phyloP scores from a whole-genome alignment of 2,888 invertebrate genomes.

The Pristionchus mayeri region DNA sequence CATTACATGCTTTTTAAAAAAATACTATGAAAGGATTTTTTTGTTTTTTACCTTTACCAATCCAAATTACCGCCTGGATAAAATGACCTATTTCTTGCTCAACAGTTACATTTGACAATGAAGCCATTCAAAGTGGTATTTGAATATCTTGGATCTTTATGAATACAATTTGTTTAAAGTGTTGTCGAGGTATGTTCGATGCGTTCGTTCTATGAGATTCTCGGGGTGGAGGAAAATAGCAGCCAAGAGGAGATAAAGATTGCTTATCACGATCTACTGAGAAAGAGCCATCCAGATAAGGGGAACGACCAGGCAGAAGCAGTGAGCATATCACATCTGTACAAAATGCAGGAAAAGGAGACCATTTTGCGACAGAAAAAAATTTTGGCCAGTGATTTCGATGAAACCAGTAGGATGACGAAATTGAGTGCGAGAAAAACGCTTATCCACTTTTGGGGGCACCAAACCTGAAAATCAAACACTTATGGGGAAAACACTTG shows the following conservation, averaged over 20 bases:
- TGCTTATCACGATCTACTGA: conserved; percentile 66
- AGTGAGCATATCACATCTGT: neutral
- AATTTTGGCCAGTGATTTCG: too few species aligned
- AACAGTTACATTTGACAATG: neutral
- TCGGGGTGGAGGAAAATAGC: conserved; percentile 58
- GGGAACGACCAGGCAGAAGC: neutral
- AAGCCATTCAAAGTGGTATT: conserved; percentile 11
- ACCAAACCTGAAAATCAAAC: too few species aligned
- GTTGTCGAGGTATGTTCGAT: conserved; percentile 53
- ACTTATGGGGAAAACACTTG: too few species aligned
- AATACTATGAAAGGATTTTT: too few species aligned
- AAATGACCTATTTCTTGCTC: neutral
- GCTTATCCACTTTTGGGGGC: too few species aligned
- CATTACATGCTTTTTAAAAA: too few species aligned
- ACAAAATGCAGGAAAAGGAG: too few species aligned
- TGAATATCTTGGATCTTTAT: neutral
- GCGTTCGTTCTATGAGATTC: conserved; percentile 70
- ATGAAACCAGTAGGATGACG: too few species aligned
- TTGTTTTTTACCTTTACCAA: too few species aligned
- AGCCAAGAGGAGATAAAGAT: conserved; percentile 64
- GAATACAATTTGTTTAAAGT: neutral
- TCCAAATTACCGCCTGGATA: too few species aligned
- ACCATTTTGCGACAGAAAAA: too few species aligned
- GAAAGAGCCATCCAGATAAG: conserved; percentile 51
- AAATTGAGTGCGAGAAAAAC: too few species aligned